Base-by-base conservation (phyloP, 35 echinoderm and acorn worm species). In the Lytechinus variegatus region DNA sequence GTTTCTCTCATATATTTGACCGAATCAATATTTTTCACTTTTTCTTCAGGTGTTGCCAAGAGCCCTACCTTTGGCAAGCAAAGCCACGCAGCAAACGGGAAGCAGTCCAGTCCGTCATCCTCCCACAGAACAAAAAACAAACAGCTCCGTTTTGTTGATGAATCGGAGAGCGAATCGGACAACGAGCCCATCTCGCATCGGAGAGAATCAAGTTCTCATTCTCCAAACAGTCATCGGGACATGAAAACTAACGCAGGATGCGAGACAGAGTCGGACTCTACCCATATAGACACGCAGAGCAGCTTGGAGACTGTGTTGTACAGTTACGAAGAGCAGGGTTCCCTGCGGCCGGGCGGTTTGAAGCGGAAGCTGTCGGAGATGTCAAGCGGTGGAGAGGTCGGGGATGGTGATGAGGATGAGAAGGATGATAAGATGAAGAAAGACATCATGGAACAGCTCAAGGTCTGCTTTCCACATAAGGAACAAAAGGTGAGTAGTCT, bases 391-490 rank as follows among this genome's bases (percentile, higher is more conserved):
- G 27, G 54, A 52, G 66, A 96, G 86, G 91, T 27, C 3, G 86
- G 24, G 5, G 90, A 27, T 8, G 33, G 56, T 53, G 90, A 87
- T 8, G 33, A 87, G 27, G 24, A 94, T 58, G 92, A 86, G 24
- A 54, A 86, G 9, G 92, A 51, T 10, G 56, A 56, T n/a, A 93
- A 93, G 92, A 54, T 52, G 92, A 61, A 72, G 33, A 87, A 94
- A 33, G 86, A 91, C 86, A 66, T 24, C 79, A 96, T 97, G 52
- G 87, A 87, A 27, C 95, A 96, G 54, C 95, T 96, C 2, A 27
- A 8, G 52, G 66, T 94, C 79, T 94, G 92, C 91, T 96, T 96
- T 94, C 95, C 95, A 24, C 53, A 87, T 24, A 92, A 96, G 51
- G 94, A 92, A 3, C 27, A 86, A 13, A 96, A 96, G 92, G 95